Conservation (phyloP, 92 coral and sea anemone genomes). For the Paragorgia papillata region DNA sequence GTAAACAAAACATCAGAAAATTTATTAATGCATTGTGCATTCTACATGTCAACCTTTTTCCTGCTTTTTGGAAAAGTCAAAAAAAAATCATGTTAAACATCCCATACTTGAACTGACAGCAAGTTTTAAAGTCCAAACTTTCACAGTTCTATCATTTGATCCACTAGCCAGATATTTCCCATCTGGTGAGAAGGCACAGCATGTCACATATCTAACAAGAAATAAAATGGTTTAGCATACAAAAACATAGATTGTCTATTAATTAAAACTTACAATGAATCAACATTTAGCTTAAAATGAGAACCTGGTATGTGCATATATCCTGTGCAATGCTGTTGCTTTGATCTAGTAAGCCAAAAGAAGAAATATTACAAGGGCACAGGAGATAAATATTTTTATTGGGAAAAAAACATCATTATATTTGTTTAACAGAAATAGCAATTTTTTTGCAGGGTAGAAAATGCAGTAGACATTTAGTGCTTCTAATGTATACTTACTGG, state of each 20-base stretch:
- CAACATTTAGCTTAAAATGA: neutral
- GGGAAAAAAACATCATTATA: too few relatives aligned
- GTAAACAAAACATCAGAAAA: too few relatives aligned
- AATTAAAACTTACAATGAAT: constrained; percentile 7
- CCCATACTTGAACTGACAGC: constrained; percentile 44
- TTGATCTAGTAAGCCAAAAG: constrained; percentile 56
- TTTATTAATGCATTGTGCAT: too few relatives aligned
- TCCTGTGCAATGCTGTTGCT: constrained; percentile 67
- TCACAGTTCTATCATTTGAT: constrained; percentile 84
- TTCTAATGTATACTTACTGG: constrained; percentile 98
- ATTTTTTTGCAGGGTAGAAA: too few relatives aligned
- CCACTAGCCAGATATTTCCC: constrained; percentile 94
- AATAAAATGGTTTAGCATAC: neutral
- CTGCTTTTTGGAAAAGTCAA: neutral
- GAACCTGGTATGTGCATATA: constrained; percentile 81
- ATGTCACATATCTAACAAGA: constrained; percentile 77
- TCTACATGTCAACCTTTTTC: neutral
- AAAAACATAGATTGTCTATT: too few relatives aligned
- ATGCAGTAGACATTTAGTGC: too few relatives aligned
- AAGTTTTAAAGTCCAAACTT: constrained; percentile 78
- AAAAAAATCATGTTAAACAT: neutral
- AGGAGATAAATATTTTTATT: too few relatives aligned
- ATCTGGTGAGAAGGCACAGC: constrained; percentile 91
- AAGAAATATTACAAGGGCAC: too few relatives aligned
- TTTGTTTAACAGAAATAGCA: too few relatives aligned